Base-by-base conservation (phyloP, 2,113 vertebrate genomes). In the Ciconia stormi region DNA sequence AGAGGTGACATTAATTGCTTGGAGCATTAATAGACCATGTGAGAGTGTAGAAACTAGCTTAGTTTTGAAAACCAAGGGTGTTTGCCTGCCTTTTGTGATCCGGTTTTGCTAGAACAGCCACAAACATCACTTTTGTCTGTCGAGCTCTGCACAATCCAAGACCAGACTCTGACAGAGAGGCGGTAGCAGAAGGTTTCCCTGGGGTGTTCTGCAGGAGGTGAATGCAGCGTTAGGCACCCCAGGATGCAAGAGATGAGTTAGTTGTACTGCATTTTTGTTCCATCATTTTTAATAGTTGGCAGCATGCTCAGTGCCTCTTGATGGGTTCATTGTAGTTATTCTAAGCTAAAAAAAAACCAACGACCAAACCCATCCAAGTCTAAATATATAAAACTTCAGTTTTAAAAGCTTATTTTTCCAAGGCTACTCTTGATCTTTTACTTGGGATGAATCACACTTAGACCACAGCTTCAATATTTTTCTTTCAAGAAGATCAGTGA, bases 1-100 rank as follows among this genome's bases (percentile, higher is more conserved):
- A 89, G 86, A 95, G 86, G 86, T 92, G 90, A 97, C 91, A 72
- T 82, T 91, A 91, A 92, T 96, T 93, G 83, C 79, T 56, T 76
- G 91, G 83, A 95, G 91, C 92, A 96, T 52, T 96, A 96, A 97
- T 90, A 93, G 83, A 84, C 77, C 72, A 66, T 13, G 44, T 18
- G 83, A 92, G 89, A 78, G 36, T 55, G 67, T 38, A 93, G 89
- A 87, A 65, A 69, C 69, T 22, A 42, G 83, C 72, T 94, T 84
- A 78, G 85, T 81, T 91, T 88, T 69, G 88, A 95, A 92, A 94
- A 82, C 50, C 69, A 81, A 92, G 82, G 80, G 59, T 90, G 80
- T 22, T 71, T 0, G 20, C 30, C 53, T 91, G 91, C 70, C 69
- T 92, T 87, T 84, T 63, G 86, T 56, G 47, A 91, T 58, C 30